A percentile compares a stretch with the other conserved stretches of the same genome.
phyloP scores from a whole-genome alignment of 2,797 vertebrate genomes.

The Cossypha caffra region DNA sequence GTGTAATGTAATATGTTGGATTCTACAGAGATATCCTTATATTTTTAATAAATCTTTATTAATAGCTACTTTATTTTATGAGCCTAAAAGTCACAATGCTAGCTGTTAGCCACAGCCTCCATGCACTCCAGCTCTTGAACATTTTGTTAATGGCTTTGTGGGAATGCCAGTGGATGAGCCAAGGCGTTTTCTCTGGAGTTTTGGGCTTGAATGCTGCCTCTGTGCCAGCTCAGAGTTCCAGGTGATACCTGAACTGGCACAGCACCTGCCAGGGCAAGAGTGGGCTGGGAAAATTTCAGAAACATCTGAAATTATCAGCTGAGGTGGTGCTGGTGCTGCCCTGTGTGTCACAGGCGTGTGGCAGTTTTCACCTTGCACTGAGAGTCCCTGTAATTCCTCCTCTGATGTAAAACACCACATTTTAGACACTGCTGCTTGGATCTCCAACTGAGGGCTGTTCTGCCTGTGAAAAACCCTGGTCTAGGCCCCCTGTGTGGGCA shows the following conservation, averaged over 20 bases:
- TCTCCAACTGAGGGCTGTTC: background rate
- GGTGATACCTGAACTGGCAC: background rate
- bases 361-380: background rate
- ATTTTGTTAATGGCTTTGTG: background rate
- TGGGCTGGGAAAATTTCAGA: too few relatives aligned
- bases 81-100: background rate
- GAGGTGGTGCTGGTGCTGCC: background rate
- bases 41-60: background rate
- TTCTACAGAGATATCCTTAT: background rate
- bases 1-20: background rate
- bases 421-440: background rate
- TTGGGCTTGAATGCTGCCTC: accelerated
- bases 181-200: background rate
- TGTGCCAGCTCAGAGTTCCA: background rate
- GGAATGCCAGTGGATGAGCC: background rate
- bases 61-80: background rate
- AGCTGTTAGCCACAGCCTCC: background rate
- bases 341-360: background rate
- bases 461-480: background rate
- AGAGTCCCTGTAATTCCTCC: background rate
- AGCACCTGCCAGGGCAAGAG: background rate
- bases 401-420: background rate
- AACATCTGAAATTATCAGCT: background rate
- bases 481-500: background rate
- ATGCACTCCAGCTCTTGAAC: background rate